Evolutionary conservation across 2,113 vertebrate species (phyloP), one percentile per base, ranked within the genome.

Genomic region (Hypomesus transpacificus): DNA sequence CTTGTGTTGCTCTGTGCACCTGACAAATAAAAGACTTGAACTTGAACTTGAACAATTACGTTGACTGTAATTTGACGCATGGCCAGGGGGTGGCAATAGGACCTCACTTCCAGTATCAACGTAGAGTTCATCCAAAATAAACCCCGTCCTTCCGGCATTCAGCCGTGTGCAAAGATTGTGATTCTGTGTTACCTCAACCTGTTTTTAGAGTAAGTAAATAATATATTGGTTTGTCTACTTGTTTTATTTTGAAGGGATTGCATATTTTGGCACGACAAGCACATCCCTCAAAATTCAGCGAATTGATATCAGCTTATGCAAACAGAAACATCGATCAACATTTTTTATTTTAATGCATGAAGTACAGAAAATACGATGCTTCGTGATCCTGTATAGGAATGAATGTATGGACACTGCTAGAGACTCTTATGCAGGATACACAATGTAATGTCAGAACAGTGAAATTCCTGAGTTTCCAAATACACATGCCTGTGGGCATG

Each of bases 401-500:
- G 39, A 46, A 11, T 5, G 39, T 13, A 65, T 13, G 17, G 54
- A 64, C 39, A 69, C 56, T 68, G 63, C 5, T 24, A 66, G 68
- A 74, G 74, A 68, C 57, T 66, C 76, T 61, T 70, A 67, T 79
- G 75, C 18, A 51, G 28, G 57, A 77, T 58, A 73, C 62, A 56
- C 77, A 53, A 73, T 61, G 65, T 83, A 73, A 75, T 61, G 51
- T 65, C 70, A 34, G 31, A 70, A 80, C 67, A 16, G n/a, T 82
- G 82, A 70, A 87, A 87, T 90, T 87, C 81, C 83, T 79, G 73
- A 81, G 79, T 81, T 83, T 80, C 83, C 82, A 82, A 71, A 84
- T 83, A 82, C 80, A 83, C 82, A 85, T 75, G 87, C 84, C 89
- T 84, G 75, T 81, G 82, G 88, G 86, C 77, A 67, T 83, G 80